A percentile compares a stretch with the other conserved stretches of the same genome.
Evolutionary conservation across 2,888 invertebrate genomes (phyloP).

Genomic region (Crepidodera aurea): DNA sequence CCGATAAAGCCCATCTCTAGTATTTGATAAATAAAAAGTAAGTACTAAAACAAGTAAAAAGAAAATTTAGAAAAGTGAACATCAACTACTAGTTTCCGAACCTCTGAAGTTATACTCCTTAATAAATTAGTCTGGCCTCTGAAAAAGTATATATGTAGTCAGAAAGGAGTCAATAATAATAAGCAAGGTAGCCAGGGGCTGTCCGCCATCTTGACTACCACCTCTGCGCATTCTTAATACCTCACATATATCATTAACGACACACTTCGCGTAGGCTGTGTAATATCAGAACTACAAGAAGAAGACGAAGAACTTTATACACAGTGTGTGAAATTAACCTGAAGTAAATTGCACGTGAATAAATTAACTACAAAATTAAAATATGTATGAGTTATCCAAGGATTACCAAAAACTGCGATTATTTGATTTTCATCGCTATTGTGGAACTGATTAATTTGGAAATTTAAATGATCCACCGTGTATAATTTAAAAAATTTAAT

Average conservation of each 20-base stretch:
- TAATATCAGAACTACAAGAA: constrained; percentile 52
- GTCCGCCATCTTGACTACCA: constrained; percentile 56
- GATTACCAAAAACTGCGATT: too few relatives aligned
- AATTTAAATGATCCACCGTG: too few relatives aligned
- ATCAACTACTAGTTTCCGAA: not conserved
- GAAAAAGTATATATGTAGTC: constrained; percentile 33
- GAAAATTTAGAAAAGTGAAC: too few relatives aligned
- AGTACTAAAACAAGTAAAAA: too few relatives aligned
- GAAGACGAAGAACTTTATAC: constrained; percentile 30
- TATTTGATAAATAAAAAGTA: too few relatives aligned
- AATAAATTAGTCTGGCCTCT: constrained; percentile 32
- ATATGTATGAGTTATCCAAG: too few relatives aligned
- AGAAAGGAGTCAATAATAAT: constrained; percentile 45
- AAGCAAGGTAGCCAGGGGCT: constrained; percentile 42
- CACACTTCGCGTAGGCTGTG: constrained; percentile 59
- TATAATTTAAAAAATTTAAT: too few relatives aligned
- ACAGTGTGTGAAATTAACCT: constrained; percentile 13
- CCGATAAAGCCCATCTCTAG: too few relatives aligned
- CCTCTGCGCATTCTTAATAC: constrained; percentile 58
- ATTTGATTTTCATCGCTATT: too few relatives aligned
- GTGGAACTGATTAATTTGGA: too few relatives aligned
- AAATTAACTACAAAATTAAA: too few relatives aligned
- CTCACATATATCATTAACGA: constrained; percentile 63
- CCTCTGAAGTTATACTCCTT: not conserved
- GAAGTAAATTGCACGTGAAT: too few relatives aligned